Conservation (phyloP, 1,140 invertebrate genomes). For the Laupala kohalensis region DNA sequence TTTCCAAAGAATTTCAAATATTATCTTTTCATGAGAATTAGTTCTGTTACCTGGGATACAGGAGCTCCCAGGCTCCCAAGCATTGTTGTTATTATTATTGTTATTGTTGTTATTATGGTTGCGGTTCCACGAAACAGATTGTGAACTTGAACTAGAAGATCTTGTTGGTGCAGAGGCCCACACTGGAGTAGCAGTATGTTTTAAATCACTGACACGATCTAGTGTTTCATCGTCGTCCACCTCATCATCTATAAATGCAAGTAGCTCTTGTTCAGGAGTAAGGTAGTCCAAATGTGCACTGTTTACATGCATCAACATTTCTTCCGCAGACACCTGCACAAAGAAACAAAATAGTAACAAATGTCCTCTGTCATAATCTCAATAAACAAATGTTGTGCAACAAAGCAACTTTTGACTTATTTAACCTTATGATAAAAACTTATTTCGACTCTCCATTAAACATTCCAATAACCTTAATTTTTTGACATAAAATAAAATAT, state of each 20-base stretch:
- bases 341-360: constrained; percentile 4
- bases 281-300: constrained; percentile 65
- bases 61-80: constrained; percentile 16
- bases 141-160: constrained; percentile 20
- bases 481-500: too few species aligned
- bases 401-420: too few species aligned
- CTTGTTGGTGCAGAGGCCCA: constrained; percentile 16
- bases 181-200: background rate
- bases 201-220: constrained; percentile 22
- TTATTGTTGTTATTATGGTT: constrained; percentile 37
- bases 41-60: background rate
- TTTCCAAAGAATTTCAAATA: background rate
- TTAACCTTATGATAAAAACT: too few species aligned
- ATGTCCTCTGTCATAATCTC: background rate
- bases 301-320: constrained; percentile 66
- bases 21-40: too few species aligned
- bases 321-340: constrained; percentile 40
- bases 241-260: constrained; percentile 37
- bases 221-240: constrained; percentile 32
- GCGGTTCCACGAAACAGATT: background rate
- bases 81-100: constrained; percentile 24
- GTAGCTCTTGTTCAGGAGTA: constrained; percentile 48
- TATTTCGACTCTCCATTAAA: too few species aligned
- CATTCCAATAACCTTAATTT: too few species aligned
- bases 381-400: background rate